Base-by-base conservation (phyloP, 2,113 vertebrate species). In the Anoura caudifer region DNA sequence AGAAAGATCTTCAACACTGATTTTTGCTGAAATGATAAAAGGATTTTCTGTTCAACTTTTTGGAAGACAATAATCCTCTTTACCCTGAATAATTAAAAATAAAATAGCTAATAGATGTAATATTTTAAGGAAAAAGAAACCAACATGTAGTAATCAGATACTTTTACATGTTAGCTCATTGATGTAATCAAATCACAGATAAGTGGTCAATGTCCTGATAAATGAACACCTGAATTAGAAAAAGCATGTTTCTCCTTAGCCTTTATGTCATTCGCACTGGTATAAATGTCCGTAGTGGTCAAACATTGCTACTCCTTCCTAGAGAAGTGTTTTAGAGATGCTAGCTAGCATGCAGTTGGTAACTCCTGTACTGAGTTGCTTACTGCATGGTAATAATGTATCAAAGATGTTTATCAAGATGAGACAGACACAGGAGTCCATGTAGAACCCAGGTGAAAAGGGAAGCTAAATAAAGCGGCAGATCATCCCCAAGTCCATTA, bases 61-160 rank as follows among this genome's bases (percentile, higher is more conserved):
- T 43, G 70, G 17, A 87, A 33, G 33, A 10, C 10, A 63, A 52
- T 75, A 91, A 91, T 88, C 52, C 45, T 86, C 75, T 67, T 50
- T 26, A 87, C 5, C 31, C 33, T 86, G 54, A 90, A 82, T 52
- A 54, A 69, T 45, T 79, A 43, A 84, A 85, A 89, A 52, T 20
- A 19, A 81, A 72, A 54, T 33, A 26, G 15, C 52, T 87, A 65
- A 59, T 12, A 47, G 26, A 69, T 70, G 3, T 28, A 47, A 67
- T 45, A 82, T 67, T 93, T 54, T 61, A 84, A 61, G 63, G 9
- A 36, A 72, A 91, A 87, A 80, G 61, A 84, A 72, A 69, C 2
- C 26, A 63, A 76, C 4, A 28, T 0, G 2, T n/a, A 80, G 10
- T 11, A 0, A 67, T 36, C 2, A 24, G 33, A 16, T 26, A 65